Evolutionary conservation across 2,113 vertebrate genomes (phyloP), one percentile per base, ranked within the genome.

Genomic region (Pomatorhinus ruficollis): DNA sequence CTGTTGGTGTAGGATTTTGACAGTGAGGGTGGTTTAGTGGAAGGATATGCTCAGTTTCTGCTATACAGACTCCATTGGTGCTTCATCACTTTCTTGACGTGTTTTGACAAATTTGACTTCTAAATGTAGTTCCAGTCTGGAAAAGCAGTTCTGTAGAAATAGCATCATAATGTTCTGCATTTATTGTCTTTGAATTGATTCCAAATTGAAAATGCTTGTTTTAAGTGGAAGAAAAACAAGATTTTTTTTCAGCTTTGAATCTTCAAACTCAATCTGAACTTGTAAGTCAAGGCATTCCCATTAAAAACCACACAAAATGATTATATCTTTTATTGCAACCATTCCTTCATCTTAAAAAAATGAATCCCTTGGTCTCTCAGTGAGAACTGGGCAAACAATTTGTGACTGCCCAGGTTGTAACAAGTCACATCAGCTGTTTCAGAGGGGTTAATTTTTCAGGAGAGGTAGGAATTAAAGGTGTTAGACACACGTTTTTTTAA

Each of bases 21-120:
- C 39, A 1, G 1, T 39, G 37, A 57, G 40, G 27, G 24, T 53
- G 76, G 47, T 44, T 85, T 83, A 76, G 68, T 64, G 42, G 59
- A 86, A 74, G 60, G 35, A 40, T 94, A 66, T 50, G 54, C 77
- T 96, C 66, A 71, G 24, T 86, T 90, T 88, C 78, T 87, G 60
- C 65, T 68, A 2, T 23, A 50, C 25, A 64, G 45, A 8, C 16
- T 89, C 56, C 50, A 72, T 15, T 66, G 59, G 63, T 77, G 65
- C 47, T 95, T 96, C 81, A 74, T 91, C 70, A 52, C 20, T 93
- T 84, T 72, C 80, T 79, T 81, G 81, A 83, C 31, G 35, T 71
- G 33, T 91, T 96, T 97, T 95, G 94, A 94, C 59, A 87, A 94
- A 89, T 95, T 47, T 75, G 31, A 77, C 70, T 93, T 89, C 42